Percentiles rank a stretch among this genome's conserved stretches.
phyloP scores from a whole-genome alignment of 2,888 invertebrate species.

The Cryptocephalus moraei region DNA sequence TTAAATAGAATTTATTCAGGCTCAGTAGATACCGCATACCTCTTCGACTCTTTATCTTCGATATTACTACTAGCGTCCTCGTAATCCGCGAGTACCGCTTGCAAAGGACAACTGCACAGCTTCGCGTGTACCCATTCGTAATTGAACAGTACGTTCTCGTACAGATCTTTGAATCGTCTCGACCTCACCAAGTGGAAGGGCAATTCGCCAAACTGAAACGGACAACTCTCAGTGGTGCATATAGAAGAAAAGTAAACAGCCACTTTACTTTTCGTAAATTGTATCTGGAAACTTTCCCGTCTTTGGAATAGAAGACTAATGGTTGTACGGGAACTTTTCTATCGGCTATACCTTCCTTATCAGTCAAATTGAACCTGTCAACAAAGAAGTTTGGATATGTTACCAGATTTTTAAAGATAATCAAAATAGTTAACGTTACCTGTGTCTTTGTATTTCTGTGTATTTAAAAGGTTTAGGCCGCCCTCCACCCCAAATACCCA shows the following conservation, averaged over 20 bases:
- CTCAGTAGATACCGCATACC: constrained; percentile 36
- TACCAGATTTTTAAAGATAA: background rate
- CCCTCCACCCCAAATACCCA: constrained; percentile 95
- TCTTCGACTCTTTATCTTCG: constrained; percentile 69
- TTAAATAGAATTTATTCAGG: background rate
- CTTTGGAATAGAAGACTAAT: constrained; percentile 80
- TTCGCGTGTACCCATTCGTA: constrained; percentile 97
- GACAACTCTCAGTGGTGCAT: background rate
- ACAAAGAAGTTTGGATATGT: background rate
- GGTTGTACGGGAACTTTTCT: constrained; percentile 94
- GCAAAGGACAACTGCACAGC: constrained; percentile 87
- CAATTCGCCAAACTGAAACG: constrained; percentile 76
- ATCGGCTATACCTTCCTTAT: constrained; percentile 82
- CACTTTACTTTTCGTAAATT: constrained; percentile 78
- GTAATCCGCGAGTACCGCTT: constrained; percentile 89
- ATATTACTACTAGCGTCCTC: constrained; percentile 83
- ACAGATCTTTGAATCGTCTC: constrained; percentile 80
- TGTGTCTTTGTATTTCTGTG: constrained; percentile 90
- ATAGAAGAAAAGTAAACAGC: background rate
- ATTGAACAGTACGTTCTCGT: constrained; percentile 88
- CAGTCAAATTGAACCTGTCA: constrained; percentile 69
- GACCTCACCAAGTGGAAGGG: constrained; percentile 92
- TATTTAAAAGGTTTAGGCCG: constrained; percentile 92
- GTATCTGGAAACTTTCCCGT: constrained; percentile 80
- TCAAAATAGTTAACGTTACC: constrained; percentile 10